phyloP scores from a whole-genome alignment of 2,888 invertebrate genomes.

The Thecocarcelia acutangulata region DNA sequence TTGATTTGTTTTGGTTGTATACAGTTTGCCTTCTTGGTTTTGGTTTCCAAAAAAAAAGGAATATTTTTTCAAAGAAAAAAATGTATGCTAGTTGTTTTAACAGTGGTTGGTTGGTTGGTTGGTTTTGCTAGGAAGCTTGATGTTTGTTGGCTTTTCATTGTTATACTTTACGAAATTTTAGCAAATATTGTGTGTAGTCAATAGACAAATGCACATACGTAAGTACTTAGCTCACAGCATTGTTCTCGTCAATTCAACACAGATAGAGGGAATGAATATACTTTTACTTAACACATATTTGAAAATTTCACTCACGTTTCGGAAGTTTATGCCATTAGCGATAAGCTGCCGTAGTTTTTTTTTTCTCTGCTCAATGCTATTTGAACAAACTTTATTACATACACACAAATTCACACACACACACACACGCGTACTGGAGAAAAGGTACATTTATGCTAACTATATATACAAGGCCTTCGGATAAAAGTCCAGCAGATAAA shows the following conservation, averaged over 20 bases:
- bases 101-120: conserved; percentile 52
- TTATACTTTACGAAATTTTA: conserved; percentile 44
- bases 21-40: conserved; percentile 59
- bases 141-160: conserved; percentile 66
- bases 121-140: conserved; percentile 47
- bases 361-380: conserved; percentile 29
- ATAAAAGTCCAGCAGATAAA: no score
- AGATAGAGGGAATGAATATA: conserved; percentile 2
- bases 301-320: conserved; percentile 77
- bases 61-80: conserved; percentile 3
- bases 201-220: conserved; percentile 27
- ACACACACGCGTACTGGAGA: no score
- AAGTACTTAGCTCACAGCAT: no score
- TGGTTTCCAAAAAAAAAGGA: conserved; percentile 45
- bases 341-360: conserved; percentile 75
- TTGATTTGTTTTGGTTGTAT: conserved; percentile 62
- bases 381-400: conserved; percentile 19
- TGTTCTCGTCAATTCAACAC: conserved; percentile 3
- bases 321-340: conserved; percentile 81
- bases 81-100: conserved; percentile 59
- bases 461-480: no score
- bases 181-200: conserved; percentile 18
- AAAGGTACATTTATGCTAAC: no score
- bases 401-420: no score
- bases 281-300: conserved; percentile 61